These are phyloP conservation scores for Drosophila niveifrons DNA, from an alignment of 2,888 invertebrate genomes.

Conservation along the genomic window DNA sequence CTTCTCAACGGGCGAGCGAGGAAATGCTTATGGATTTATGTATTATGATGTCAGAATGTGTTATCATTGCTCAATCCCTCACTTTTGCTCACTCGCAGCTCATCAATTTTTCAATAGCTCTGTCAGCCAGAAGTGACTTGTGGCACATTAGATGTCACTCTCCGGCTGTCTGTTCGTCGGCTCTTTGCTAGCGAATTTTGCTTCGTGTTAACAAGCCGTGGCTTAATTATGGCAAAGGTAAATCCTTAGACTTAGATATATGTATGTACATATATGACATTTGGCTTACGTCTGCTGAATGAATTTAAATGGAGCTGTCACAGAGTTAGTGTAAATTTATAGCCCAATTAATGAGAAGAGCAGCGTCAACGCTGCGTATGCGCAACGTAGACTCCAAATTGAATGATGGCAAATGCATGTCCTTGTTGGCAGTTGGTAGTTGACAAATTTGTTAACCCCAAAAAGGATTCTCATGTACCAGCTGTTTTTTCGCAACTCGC, in stretches of 20 bases:
- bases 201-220: conserved; percentile 42
- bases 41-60: conserved; percentile 34
- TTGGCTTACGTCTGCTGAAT: conserved; percentile 1
- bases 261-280: conserved; percentile 3
- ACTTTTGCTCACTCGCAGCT: conserved; percentile 26
- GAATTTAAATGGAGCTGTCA: conserved; percentile 33
- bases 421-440: conserved; percentile 11
- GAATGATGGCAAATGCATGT: conserved; percentile 64
- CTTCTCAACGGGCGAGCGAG: conserved; percentile 1
- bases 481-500: conserved; percentile 23
- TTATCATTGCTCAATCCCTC: conserved; percentile 36
- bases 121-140: conserved; percentile 60
- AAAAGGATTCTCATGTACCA: conserved; percentile 49
- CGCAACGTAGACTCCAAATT: conserved; percentile 52
- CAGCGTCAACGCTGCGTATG: conserved; percentile 27
- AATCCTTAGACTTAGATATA: neutral
- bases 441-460: conserved; percentile 21
- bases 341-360: conserved; percentile 54
- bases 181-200: conserved; percentile 9
- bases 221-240: conserved; percentile 59
- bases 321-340: conserved; percentile 47
- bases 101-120: conserved; percentile 65
- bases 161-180: neutral
- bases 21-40: conserved; percentile 35
- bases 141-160: conserved; percentile 46